phyloP scores from a whole-genome alignment of 2,888 invertebrate genomes.

The Mesoligia furuncula region DNA sequence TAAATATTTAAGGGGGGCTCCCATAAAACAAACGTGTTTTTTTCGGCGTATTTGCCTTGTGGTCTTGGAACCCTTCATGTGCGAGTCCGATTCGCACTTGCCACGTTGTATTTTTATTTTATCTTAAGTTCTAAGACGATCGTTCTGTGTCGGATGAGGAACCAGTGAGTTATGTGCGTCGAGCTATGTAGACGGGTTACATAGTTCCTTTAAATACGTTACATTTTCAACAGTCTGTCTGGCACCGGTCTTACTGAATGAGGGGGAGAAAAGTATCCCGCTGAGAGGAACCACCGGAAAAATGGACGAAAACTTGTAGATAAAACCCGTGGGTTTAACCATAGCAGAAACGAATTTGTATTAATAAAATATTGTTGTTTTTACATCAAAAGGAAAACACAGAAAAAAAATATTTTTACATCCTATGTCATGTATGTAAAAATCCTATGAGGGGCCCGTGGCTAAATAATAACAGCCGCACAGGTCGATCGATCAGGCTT shows the following conservation, averaged over 20 bases:
- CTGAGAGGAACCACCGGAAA: neutral
- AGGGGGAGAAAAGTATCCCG: neutral
- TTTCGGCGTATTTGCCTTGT: too few species aligned
- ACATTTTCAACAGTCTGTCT: slow-evolving; percentile 42
- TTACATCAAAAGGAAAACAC: neutral
- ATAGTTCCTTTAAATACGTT: slow-evolving; percentile 25
- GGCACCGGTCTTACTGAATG: slow-evolving; percentile 10
- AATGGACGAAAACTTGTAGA: neutral
- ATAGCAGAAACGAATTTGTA: neutral
- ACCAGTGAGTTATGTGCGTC: slow-evolving; percentile 9
- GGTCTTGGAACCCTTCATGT: too few species aligned
- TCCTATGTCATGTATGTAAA: too few species aligned
- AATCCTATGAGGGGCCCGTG: too few species aligned
- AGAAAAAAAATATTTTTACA: too few species aligned
- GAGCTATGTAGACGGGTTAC: neutral
- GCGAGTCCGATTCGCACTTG: too few species aligned
- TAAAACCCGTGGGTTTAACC: neutral
- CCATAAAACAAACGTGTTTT: too few species aligned
- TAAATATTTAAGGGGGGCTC: too few species aligned
- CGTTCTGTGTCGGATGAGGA: neutral
- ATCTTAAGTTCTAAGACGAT: too few species aligned
- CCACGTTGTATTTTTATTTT: too few species aligned
- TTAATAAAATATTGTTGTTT: neutral
- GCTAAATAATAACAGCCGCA: too few species aligned
- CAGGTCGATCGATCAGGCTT: too few species aligned